Evolutionary conservation across 2,888 invertebrate genomes (phyloP), one percentile per base, ranked within the genome.

Genomic region (Doris montereyensis): DNA sequence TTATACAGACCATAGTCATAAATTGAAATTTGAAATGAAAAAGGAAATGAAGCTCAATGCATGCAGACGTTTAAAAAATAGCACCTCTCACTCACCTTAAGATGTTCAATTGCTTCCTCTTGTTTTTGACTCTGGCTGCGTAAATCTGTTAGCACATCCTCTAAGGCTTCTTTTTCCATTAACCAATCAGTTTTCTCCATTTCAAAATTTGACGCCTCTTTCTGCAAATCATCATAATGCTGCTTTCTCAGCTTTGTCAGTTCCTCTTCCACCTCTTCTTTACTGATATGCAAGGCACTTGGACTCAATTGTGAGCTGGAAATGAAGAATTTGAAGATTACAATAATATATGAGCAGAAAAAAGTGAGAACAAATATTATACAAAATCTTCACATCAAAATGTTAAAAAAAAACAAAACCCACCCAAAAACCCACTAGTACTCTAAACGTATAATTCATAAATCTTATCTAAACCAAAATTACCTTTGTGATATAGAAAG

Each of bases 101-200:
- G 30, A 8, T 77, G 76, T 0, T 1, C n/a, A 3, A 77, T 35
- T 41, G 75, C 79, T 10, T 71, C 41, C 3, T 74, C 71, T 52
- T 77, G 75, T 5, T 85, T 85, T 35, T 83, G 83, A 58, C 90
- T 65, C 76, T 89, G 83, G 34, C 85, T 82, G 57, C 87, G 74
- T 52, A 90, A 81, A 30, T 88, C 84, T 73, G 87, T 78, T 2
- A 90, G 83, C 0, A 89, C 88, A 13, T 86, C 87, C 77, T 90
- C 90, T 10, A 91, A 85, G 10, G 89, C 88, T 81, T 89, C 88
- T 78, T 89, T 89, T 79, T 90, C 90, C 74, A 83, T 82, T 82
- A 83, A 80, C 88, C 88, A 88, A 82, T 90, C 90, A 76, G 86
- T 82, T 77, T 84, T 86, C 71, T 87, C 83, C 77, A 85, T 77